Conservation (phyloP, 2,113 vertebrate genomes). For the Raja brachyura region DNA sequence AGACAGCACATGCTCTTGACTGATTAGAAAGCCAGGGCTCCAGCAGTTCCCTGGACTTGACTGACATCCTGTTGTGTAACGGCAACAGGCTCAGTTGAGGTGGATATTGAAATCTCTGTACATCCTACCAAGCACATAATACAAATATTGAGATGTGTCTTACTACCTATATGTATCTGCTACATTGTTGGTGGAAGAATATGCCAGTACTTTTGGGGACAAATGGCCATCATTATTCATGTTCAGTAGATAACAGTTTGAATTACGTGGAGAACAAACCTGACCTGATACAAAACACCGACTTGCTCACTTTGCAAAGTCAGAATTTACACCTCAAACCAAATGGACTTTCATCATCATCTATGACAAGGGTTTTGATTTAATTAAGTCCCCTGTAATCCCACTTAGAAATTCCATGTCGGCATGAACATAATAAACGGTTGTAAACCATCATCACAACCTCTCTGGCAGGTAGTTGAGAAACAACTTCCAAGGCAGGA, state of each 20-base stretch:
- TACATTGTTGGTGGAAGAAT: not conserved
- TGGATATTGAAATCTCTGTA: not conserved
- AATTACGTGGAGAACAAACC: not conserved
- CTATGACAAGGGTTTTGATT: not conserved
- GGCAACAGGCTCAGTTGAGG: not conserved
- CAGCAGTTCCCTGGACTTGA: not conserved
- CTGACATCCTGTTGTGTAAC: not conserved
- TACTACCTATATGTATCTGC: not conserved
- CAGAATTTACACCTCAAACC: not conserved
- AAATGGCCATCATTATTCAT: not conserved
- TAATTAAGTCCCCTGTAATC: not conserved
- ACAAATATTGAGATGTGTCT: not conserved
- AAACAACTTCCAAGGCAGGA: no score
- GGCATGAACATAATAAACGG: not conserved
- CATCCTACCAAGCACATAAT: not conserved
- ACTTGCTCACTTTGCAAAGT: not conserved
- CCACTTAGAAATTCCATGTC: not conserved
- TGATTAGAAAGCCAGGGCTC: not conserved
- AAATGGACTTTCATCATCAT: not conserved
- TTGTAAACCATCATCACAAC: not conserved
- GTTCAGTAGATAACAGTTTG: not conserved
- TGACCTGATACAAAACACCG: not conserved
- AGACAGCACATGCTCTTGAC: not conserved
- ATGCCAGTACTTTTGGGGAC: not conserved
- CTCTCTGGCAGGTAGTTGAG: not conserved